Conservation (phyloP, 2,113 vertebrate genomes). For the Parotia lawesii region DNA sequence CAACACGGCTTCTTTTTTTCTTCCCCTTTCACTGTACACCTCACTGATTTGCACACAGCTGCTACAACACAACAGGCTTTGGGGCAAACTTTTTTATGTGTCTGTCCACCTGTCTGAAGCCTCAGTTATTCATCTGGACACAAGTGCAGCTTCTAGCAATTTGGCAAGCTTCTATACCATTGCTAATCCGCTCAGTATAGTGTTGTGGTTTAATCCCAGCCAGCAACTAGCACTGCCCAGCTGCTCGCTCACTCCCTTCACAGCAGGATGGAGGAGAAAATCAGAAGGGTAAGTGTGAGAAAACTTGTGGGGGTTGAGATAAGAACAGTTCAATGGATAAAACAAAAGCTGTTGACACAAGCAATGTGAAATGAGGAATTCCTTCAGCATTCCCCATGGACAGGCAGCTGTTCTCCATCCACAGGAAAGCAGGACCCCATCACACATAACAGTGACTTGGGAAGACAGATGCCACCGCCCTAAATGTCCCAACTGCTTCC, state of each 20-base stretch:
- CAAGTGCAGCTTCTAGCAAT: neutral
- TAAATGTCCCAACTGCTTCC: neutral
- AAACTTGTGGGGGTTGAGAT: neutral
- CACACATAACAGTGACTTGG: rapidly evolving
- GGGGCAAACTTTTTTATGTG: neutral
- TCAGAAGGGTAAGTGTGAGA: neutral
- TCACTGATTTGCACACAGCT: neutral
- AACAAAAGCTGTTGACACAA: neutral
- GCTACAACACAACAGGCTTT: rapidly evolving
- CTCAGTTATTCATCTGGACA: neutral
- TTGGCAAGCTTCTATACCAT: neutral
- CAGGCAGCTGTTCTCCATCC: neutral
- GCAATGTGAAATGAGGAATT: neutral
- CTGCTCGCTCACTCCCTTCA: no score
- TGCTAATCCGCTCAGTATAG: neutral
- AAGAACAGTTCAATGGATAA: neutral
- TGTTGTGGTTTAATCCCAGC: neutral
- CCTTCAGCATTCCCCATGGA: neutral
- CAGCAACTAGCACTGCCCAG: neutral
- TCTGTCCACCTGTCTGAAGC: neutral
- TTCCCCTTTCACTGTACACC: rapidly evolving
- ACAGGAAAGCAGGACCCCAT: neutral
- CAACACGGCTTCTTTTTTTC: neutral
- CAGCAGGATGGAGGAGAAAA: neutral
- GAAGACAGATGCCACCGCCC: neutral